Percentiles rank a stretch among this genome's conserved stretches.
These are phyloP conservation scores for Oxygymnocypris stewartii DNA, from an alignment of 2,113 vertebrate species.

Conservation along the genomic window DNA sequence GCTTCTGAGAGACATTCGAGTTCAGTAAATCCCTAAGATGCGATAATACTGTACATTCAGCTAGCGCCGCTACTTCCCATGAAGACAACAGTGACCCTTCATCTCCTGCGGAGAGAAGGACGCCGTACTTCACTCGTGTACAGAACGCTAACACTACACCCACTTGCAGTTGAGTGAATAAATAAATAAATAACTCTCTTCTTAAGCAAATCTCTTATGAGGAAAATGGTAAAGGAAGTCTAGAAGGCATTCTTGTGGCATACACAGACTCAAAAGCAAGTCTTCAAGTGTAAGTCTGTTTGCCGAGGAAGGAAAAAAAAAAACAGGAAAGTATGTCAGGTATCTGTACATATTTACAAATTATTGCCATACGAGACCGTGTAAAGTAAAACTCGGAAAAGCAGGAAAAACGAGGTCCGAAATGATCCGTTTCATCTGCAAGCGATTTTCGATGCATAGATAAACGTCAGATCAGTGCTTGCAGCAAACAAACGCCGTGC, in stretches of 20 bases:
- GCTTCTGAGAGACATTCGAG: conserved; percentile 42
- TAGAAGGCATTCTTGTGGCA: conserved; percentile 59
- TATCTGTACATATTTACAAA: conserved; percentile 87
- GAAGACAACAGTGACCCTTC: neutral
- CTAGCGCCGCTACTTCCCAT: conserved; percentile 17
- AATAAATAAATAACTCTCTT: conserved; percentile 61
- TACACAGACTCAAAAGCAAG: conserved; percentile 50
- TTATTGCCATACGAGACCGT: conserved; percentile 90
- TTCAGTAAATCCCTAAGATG: conserved; percentile 51
- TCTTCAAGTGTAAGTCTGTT: conserved; percentile 51
- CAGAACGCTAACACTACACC: conserved; percentile 46
- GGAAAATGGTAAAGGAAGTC: conserved; percentile 50
- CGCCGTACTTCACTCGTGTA: conserved; percentile 1
- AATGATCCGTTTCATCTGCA: conserved; percentile 14
- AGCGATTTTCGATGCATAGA: conserved; percentile 53
- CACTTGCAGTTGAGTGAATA: conserved; percentile 57
- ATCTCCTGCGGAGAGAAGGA: neutral
- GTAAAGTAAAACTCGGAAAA: conserved; percentile 65
- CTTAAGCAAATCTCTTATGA: conserved; percentile 53
- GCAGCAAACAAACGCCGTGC: neutral
- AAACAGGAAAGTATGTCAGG: conserved; percentile 31
- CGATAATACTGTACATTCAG: conserved; percentile 60
- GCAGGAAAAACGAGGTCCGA: neutral
- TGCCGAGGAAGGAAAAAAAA: conserved; percentile 49
- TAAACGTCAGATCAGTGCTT: conserved; percentile 16